phyloP scores from a whole-genome alignment of 2,888 invertebrate genomes.

The Aphodius granarius region DNA sequence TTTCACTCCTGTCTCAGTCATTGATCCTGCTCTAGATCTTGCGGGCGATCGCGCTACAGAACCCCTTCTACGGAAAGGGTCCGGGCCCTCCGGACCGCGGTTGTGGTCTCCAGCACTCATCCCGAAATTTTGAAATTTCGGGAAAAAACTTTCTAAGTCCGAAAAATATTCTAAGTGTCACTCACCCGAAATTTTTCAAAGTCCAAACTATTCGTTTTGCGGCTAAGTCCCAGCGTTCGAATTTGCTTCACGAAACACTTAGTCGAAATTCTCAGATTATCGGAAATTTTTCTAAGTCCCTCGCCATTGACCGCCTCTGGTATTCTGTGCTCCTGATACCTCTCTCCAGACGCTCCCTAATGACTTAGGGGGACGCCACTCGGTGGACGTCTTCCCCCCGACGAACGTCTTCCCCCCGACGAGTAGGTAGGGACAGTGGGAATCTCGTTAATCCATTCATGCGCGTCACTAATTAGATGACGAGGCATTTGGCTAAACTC shows the following conservation, averaged over 20 bases:
- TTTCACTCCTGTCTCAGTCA: not conserved
- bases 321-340: not conserved
- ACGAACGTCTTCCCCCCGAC: too few relatives aligned
- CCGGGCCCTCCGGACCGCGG: not conserved
- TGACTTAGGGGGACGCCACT: not conserved
- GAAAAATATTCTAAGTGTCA: too few relatives aligned
- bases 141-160: too few relatives aligned
- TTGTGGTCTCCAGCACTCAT: not conserved
- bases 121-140: too few relatives aligned
- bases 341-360: not conserved
- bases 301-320: not conserved
- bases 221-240: not conserved
- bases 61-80: not conserved
- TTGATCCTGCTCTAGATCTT: not conserved
- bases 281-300: not conserved
- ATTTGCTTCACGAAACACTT: not conserved
- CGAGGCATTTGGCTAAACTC: too few relatives aligned
- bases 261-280: not conserved
- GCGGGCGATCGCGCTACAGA: not conserved
- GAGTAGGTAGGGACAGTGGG: slow-evolving; percentile 53
- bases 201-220: not conserved
- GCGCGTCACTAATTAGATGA: too few relatives aligned
- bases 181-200: too few relatives aligned
- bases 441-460: too few relatives aligned
- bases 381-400: not conserved